Evolutionary conservation across 1,140 invertebrate genomes (phyloP).

Genomic region (Pinna nobilis): DNA sequence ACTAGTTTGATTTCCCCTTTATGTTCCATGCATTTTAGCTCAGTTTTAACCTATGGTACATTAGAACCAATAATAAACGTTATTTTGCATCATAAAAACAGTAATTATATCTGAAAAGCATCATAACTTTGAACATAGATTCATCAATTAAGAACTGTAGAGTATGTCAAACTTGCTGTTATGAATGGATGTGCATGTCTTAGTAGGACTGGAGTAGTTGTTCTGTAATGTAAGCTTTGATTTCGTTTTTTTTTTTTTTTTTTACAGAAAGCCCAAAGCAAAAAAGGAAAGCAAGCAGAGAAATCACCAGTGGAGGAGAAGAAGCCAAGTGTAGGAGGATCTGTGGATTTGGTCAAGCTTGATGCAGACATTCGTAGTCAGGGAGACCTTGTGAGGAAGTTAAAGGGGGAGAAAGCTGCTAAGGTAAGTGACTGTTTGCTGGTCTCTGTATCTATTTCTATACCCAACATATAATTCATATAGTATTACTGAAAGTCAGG

Average conservation of each 20-base stretch:
- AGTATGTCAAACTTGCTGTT: neutral
- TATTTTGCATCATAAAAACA: too few species aligned
- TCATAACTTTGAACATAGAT: too few species aligned
- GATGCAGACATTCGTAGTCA: constrained; percentile 80
- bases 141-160: too few species aligned
- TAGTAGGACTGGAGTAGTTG: neutral
- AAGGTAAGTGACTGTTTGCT: too few species aligned
- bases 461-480: too few species aligned
- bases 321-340: constrained; percentile 14
- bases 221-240: neutral
- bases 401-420: constrained; percentile 59
- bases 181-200: neutral
- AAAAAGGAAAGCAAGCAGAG: constrained; percentile 75
- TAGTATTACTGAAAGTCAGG: too few species aligned
- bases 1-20: too few species aligned
- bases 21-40: too few species aligned
- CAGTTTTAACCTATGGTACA: too few species aligned
- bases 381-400: constrained; percentile 83
- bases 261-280: constrained; percentile 70
- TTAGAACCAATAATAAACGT: too few species aligned
- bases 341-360: constrained; percentile 67
- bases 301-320: constrained; percentile 73
- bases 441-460: too few species aligned
- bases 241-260: constrained; percentile 33
- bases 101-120: too few species aligned